phyloP scores from a whole-genome alignment of 2,888 invertebrate species.

The Anoncus sp. region DNA sequence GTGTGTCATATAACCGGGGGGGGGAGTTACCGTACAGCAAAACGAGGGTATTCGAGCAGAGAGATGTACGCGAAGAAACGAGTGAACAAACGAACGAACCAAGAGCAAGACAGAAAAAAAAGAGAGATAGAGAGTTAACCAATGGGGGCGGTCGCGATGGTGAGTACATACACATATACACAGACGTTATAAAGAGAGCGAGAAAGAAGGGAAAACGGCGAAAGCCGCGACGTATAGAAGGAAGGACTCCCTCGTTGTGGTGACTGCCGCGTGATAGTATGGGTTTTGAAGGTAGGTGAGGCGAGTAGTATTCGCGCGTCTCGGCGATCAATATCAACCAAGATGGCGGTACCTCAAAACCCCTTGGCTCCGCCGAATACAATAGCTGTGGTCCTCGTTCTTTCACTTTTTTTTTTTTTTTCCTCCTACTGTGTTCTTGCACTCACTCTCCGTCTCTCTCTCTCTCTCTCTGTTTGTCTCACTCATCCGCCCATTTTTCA shows the following conservation, averaged over 20 bases:
- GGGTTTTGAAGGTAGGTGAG: slow-evolving; percentile 67
- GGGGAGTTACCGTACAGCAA: slow-evolving; percentile 39
- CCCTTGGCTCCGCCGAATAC: slow-evolving; percentile 80
- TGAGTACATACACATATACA: slow-evolving; percentile 12
- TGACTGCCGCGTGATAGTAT: slow-evolving; percentile 44
- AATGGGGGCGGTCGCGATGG: slow-evolving; percentile 49
- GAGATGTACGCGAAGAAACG: slow-evolving; percentile 42
- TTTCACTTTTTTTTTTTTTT: slow-evolving; percentile 57
- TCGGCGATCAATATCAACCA: slow-evolving; percentile 83
- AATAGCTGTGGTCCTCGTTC: slow-evolving; percentile 76
- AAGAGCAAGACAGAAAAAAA: slow-evolving; percentile 22
- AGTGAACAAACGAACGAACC: slow-evolving; percentile 34
- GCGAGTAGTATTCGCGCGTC: slow-evolving; percentile 81
- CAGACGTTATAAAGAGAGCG: slow-evolving; percentile 12
- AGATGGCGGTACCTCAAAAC: slow-evolving; percentile 82
- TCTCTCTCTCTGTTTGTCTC: slow-evolving; percentile 9
- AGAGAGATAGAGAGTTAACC: slow-evolving; percentile 38
- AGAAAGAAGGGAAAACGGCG: slow-evolving; percentile 45
- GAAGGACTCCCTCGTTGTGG: slow-evolving; percentile 60
- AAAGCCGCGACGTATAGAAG: slow-evolving; percentile 69
- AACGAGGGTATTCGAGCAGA: slow-evolving; percentile 50
- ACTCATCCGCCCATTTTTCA: slow-evolving; percentile 46
- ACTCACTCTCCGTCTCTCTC: slow-evolving; percentile 48
- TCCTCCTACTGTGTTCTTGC: slow-evolving; percentile 50
- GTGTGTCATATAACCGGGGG: slow-evolving; percentile 10